Evolutionary conservation across 2,797 vertebrate genomes (phyloP).

Genomic region (Choloepus didactylus): DNA sequence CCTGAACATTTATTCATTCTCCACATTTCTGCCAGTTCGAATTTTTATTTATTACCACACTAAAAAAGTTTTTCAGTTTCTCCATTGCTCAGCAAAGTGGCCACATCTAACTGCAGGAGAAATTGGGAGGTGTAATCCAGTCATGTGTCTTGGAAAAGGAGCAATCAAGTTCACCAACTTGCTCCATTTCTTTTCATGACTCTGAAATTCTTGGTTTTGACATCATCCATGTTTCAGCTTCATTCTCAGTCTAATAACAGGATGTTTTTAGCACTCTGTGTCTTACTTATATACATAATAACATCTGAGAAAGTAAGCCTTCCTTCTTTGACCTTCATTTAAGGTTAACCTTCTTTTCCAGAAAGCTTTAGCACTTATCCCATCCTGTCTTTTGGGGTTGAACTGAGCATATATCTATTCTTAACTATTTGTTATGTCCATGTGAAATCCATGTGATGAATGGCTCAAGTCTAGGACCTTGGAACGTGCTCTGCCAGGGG

Average conservation of each 20-base stretch:
- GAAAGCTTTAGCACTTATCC: background rate
- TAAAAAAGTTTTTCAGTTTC: background rate
- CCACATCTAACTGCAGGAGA: background rate
- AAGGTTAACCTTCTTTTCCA: background rate
- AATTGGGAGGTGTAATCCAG: background rate
- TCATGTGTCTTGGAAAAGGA: background rate
- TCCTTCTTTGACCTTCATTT: background rate
- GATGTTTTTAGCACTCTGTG: background rate
- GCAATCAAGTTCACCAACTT: background rate
- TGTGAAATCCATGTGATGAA: background rate
- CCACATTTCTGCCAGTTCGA: background rate
- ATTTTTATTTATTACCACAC: background rate
- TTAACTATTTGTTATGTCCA: background rate
- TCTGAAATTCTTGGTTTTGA: background rate
- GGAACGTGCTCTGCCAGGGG: background rate
- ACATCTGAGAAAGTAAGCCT: background rate
- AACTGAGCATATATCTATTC: background rate
- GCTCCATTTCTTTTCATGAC: background rate
- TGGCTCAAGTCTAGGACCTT: background rate
- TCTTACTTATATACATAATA: background rate
- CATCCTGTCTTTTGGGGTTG: background rate
- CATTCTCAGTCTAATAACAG: background rate
- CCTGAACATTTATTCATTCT: background rate
- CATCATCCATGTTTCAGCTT: background rate
- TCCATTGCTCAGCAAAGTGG: background rate